phyloP scores from a whole-genome alignment of 2,797 vertebrate genomes.

The Odontamblyopus rebecca region DNA sequence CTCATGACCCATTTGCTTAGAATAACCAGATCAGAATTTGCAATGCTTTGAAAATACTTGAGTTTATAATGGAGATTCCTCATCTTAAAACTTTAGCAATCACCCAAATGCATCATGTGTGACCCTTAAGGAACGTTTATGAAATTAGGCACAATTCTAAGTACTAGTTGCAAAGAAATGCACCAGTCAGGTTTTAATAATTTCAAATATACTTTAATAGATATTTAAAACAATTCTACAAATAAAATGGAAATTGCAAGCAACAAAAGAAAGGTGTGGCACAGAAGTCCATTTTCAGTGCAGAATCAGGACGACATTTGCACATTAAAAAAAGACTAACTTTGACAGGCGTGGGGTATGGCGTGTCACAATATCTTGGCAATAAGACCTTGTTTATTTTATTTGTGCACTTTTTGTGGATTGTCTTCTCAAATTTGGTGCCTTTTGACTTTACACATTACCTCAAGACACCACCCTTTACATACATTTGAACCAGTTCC shows the following conservation, averaged over 20 bases:
- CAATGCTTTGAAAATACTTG: too few relatives aligned
- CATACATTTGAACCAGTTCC: constrained; percentile 23
- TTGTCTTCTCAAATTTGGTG: constrained; percentile 58
- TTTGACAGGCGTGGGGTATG: constrained; percentile 53
- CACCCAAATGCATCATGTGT: too few relatives aligned
- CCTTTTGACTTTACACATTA: constrained; percentile 38
- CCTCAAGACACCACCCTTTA: constrained; percentile 43
- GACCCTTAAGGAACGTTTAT: too few relatives aligned
- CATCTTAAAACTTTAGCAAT: too few relatives aligned
- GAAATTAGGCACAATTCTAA: neutral
- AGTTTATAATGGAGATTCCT: too few relatives aligned
- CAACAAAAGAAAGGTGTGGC: constrained; percentile 63
- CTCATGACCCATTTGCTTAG: too few relatives aligned
- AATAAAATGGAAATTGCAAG: constrained; percentile 83
- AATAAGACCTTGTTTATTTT: constrained; percentile 49
- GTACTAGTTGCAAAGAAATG: neutral
- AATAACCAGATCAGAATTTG: too few relatives aligned
- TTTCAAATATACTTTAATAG: constrained; percentile 91
- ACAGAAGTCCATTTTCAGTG: constrained; percentile 49
- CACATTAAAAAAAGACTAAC: constrained; percentile 62
- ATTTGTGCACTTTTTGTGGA: constrained; percentile 66
- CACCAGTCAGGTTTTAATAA: neutral
- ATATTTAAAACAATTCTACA: constrained; percentile 87
- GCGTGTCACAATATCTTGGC: constrained; percentile 57
- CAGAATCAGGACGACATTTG: constrained; percentile 53